phyloP scores from a whole-genome alignment of 2,888 invertebrate genomes.

The Scrobipalpa costella region DNA sequence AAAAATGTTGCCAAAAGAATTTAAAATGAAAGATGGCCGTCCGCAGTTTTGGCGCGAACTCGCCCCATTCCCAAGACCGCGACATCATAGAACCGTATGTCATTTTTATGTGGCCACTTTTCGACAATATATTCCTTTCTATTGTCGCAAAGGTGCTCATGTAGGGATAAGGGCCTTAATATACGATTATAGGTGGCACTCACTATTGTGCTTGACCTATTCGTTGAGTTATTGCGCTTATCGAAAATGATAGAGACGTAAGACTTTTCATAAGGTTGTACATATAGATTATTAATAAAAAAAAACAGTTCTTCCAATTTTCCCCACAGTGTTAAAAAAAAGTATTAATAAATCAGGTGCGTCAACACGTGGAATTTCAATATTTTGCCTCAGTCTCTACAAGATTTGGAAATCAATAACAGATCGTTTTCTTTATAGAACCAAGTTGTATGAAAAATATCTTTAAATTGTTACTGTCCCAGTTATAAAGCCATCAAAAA shows the following conservation, averaged over 20 bases:
- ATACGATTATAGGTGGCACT: constrained; percentile 80
- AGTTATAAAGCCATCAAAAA: constrained; percentile 26
- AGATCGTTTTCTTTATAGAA: not conserved
- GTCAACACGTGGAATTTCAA: too few species aligned
- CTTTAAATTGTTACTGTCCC: constrained; percentile 12
- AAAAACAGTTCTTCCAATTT: too few species aligned
- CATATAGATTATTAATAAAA: too few species aligned
- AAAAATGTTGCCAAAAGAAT: constrained; percentile 21
- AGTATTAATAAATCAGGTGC: too few species aligned
- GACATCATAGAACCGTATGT: constrained; percentile 66
- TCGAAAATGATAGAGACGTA: constrained; percentile 66
- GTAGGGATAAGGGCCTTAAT: constrained; percentile 78
- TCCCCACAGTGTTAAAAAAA: too few species aligned
- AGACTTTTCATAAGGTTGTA: constrained; percentile 47
- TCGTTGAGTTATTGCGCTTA: constrained; percentile 73
- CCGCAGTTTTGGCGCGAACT: constrained; percentile 14
- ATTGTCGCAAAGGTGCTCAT: constrained; percentile 77
- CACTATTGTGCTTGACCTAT: constrained; percentile 80
- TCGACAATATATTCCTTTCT: constrained; percentile 78
- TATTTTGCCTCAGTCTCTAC: too few species aligned
- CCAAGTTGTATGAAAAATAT: not conserved
- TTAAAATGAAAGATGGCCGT: constrained; percentile 18
- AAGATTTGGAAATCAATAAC: not conserved
- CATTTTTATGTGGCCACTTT: constrained; percentile 81
- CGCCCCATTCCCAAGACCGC: constrained; percentile 32